These are phyloP conservation scores for Pan paniscus DNA, from an alignment of 2,113 vertebrate species.

Conservation along the genomic window DNA sequence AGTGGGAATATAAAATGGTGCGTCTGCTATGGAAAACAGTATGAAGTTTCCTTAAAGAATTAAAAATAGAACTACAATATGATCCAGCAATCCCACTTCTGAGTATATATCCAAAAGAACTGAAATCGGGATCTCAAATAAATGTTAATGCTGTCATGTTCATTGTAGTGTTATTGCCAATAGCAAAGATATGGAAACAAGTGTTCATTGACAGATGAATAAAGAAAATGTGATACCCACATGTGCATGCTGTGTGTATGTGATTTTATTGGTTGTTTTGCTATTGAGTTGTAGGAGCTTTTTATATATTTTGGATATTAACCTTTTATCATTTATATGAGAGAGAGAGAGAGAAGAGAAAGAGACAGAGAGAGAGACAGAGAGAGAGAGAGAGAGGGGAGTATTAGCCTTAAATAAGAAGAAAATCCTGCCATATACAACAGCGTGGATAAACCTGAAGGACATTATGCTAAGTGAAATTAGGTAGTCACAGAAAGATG, in stretches of 20 bases:
- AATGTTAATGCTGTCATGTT: neutral
- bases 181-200: neutral
- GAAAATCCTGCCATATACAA: neutral
- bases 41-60: neutral
- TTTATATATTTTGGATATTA: no score
- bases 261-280: no score
- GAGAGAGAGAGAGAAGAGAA: no score
- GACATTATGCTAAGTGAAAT: neutral
- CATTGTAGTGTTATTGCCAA: neutral
- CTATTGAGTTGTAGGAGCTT: no score
- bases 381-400: neutral
- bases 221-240: neutral
- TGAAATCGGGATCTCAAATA: neutral
- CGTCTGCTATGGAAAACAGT: neutral
- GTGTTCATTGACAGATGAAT: neutral
- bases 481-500: neutral
- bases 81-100: neutral
- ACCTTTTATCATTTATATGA: no score
- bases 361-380: no score
- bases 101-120: slow-evolving; percentile 9
- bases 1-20: neutral
- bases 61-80: slow-evolving; percentile 5
- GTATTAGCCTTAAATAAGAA: neutral
- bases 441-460: neutral
- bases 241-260: no score